Evolutionary conservation across 2,113 vertebrate genomes (phyloP).

Genomic region (Chelonoidis abingdonii): DNA sequence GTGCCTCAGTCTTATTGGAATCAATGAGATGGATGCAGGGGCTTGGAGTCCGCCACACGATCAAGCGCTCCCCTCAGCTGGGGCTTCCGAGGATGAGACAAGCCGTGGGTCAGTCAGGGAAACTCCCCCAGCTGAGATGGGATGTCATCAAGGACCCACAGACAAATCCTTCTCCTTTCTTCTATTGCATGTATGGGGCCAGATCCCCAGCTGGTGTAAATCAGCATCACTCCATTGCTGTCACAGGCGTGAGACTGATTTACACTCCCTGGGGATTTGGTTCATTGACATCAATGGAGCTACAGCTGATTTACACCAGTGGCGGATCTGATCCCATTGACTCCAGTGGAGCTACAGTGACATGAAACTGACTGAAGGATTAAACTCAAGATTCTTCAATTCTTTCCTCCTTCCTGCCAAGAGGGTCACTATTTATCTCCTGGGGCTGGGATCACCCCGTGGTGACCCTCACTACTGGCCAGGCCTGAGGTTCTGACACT

Average conservation of each 20-base stretch:
- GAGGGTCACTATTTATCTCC: not conserved
- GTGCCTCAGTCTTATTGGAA: not conserved
- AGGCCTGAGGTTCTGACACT: too few relatives aligned
- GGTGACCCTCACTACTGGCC: not conserved
- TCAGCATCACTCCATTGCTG: not conserved
- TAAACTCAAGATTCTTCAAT: not conserved
- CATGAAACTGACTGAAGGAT: not conserved
- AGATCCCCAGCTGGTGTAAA: not conserved
- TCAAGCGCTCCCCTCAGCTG: not conserved
- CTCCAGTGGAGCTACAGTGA: not conserved
- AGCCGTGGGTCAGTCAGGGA: not conserved
- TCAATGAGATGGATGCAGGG: not conserved
- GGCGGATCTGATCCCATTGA: not conserved
- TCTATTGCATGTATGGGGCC: not conserved
- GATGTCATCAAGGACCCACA: not conserved
- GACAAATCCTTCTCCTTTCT: not conserved
- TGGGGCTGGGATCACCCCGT: fast-evolving
- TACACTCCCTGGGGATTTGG: not conserved
- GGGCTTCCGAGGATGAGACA: not conserved
- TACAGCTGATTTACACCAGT: not conserved
- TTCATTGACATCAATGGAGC: not conserved
- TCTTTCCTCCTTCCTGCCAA: not conserved
- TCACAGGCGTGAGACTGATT: not conserved
- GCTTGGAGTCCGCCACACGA: not conserved
- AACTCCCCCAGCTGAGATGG: not conserved